Conservation (phyloP, 2,113 vertebrate genomes). For the Rhineura floridana region DNA sequence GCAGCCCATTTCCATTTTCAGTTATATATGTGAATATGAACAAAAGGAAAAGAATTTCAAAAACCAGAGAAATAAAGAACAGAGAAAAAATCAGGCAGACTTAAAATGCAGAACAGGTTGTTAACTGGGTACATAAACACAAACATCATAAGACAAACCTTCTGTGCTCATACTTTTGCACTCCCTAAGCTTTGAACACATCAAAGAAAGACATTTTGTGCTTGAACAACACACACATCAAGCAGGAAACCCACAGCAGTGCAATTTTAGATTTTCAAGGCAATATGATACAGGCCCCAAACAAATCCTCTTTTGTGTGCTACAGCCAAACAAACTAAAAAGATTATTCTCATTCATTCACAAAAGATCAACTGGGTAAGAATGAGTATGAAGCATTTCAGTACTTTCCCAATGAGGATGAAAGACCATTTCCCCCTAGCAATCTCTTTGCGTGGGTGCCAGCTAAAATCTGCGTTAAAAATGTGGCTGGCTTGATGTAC, state of each 20-base stretch:
- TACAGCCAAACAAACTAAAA: background rate
- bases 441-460: background rate
- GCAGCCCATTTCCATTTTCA: too few species aligned
- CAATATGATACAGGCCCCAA: background rate
- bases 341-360: background rate
- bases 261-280: background rate
- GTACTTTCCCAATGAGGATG: background rate
- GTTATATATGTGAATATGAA: slow-evolving; percentile 34
- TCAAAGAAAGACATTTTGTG: slow-evolving; percentile 14
- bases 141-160: slow-evolving; percentile 15
- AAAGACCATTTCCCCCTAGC: background rate
- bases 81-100: slow-evolving; percentile 26
- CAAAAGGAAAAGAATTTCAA: slow-evolving; percentile 42
- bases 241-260: background rate
- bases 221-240: background rate
- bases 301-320: slow-evolving; percentile 1
- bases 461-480: background rate
- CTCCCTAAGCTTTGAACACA: background rate
- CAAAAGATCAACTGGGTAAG: background rate
- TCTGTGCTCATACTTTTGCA: background rate
- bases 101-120: slow-evolving; percentile 17
- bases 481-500: background rate
- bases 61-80: slow-evolving; percentile 32
- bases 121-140: slow-evolving; percentile 34
- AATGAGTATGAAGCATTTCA: slow-evolving; percentile 6